Base-by-base conservation (phyloP, 1,140 invertebrate genomes). In the Zaprionus davidi region DNA sequence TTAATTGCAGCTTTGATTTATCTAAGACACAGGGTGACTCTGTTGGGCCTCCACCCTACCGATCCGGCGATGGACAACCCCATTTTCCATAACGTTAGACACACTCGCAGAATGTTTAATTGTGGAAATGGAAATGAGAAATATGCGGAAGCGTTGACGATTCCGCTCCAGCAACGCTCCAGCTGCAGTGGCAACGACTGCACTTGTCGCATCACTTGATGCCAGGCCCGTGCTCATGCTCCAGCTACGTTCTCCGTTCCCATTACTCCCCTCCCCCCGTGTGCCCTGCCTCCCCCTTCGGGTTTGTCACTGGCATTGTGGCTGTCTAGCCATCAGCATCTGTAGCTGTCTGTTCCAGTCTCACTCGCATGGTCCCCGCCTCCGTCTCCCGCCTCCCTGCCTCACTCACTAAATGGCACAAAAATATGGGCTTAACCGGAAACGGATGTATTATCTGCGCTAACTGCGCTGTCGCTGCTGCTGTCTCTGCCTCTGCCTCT, bases 391-490 rank as follows among this genome's bases (percentile, higher is more conserved):
- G 2, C 3, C 31, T 46, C 57, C 5, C 46, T 55, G 41, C 15
- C 36, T 38, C 55, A 26, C 71, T 67, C 20, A 63, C 71, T 85
- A 85, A 91, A 91, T 91, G 88, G 85, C 83, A 91, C 90, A 90
- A 91, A 91, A 90, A 92, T 88, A 91, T 92, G 91, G 91, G 91
- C 91, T 90, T 92, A 92, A 92, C 91, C 91, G 91, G 91, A 92
- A 92, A 84, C 91, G 91, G 91, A 92, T 92, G 91, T 92, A 92
- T 92, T 92, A 92, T 92, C 91, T 92, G 91, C 91, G 91, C 91
- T 92, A 92, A 92, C 91, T 92, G 82, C 84, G 88, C 88, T 79
- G 88, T 69, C 71, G 71, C 57, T 81, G 62, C 28, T n/a, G n/a
- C 55, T 76, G 64, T 55, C 84, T 79, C 83, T 83, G 87, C 73